Evolutionary conservation across 1,140 invertebrate genomes (phyloP).

Genomic region (Zophobas morio): DNA sequence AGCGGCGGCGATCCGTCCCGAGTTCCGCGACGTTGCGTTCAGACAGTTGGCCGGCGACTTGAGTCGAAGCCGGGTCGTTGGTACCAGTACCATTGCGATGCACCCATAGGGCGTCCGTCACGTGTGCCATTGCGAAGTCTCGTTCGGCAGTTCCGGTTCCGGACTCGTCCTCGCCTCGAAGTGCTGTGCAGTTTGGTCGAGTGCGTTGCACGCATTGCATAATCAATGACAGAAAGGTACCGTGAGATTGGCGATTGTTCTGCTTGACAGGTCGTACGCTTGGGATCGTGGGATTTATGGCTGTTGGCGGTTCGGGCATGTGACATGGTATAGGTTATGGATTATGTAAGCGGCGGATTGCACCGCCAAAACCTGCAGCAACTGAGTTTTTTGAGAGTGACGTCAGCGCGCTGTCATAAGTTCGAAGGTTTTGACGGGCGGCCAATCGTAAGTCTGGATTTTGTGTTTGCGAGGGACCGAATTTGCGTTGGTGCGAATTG

Average conservation of each 20-base stretch:
- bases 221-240: constrained; percentile 61
- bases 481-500: too few species aligned
- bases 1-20: constrained; percentile 36
- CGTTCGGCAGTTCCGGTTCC: constrained; percentile 45
- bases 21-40: constrained; percentile 34
- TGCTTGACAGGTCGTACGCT: constrained; percentile 29
- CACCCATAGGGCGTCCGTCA: constrained; percentile 16
- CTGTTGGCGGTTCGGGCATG: too few species aligned
- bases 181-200: neutral
- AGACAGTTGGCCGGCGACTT: constrained; percentile 51
- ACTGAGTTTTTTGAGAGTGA: too few species aligned
- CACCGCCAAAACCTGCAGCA: too few species aligned
- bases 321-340: too few species aligned
- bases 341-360: too few species aligned
- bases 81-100: constrained; percentile 19
- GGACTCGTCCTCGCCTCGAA: constrained; percentile 19
- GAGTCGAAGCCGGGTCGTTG: constrained; percentile 37
- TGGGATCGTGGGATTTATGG: neutral
- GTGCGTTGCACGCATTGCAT: constrained; percentile 57
- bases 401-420: too few species aligned
- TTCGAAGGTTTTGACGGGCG: too few species aligned
- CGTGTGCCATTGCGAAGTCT: constrained; percentile 1
- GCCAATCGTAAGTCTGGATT: too few species aligned
- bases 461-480: too few species aligned
- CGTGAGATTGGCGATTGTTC: neutral